phyloP scores from a whole-genome alignment of 2,888 invertebrate species.

The Muschampia plurimacula region DNA sequence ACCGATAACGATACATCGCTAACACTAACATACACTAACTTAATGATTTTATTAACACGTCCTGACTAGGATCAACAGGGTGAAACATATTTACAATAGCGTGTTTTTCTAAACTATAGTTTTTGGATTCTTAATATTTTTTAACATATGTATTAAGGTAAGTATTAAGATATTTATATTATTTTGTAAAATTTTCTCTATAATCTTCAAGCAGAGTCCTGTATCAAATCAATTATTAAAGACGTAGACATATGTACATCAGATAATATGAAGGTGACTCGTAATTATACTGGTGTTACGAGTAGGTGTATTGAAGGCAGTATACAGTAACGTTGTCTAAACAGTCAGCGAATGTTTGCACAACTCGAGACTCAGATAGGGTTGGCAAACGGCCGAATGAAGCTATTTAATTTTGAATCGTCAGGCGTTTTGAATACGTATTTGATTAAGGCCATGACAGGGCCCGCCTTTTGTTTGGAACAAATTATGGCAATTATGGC shows the following conservation, averaged over 20 bases:
- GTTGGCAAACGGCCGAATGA: not conserved
- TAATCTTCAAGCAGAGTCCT: not conserved
- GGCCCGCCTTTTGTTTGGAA: too few relatives aligned
- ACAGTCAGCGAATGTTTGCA: slow-evolving; percentile 31
- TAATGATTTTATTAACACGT: too few relatives aligned
- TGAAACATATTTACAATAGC: too few relatives aligned
- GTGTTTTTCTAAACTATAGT: too few relatives aligned
- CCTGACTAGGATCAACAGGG: too few relatives aligned
- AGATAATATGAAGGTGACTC: slow-evolving; percentile 6
- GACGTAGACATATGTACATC: not conserved
- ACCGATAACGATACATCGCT: too few relatives aligned
- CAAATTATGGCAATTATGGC: too few relatives aligned
- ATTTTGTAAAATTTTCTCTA: too few relatives aligned
- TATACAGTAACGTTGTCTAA: slow-evolving; percentile 26
- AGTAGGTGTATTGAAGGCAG: slow-evolving; percentile 15
- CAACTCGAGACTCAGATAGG: slow-evolving; percentile 9
- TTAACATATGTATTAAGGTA: too few relatives aligned
- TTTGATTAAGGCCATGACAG: not conserved
- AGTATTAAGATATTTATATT: too few relatives aligned
- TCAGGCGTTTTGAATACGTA: not conserved
- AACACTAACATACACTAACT: too few relatives aligned
- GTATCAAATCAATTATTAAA: not conserved
- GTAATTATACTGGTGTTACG: not conserved
- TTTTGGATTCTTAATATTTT: too few relatives aligned
- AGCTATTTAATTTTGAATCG: not conserved